Percentiles rank a stretch among this genome's conserved stretches.
Evolutionary conservation across 2,797 vertebrate genomes (phyloP).

Genomic region (Thaleichthys pacificus): DNA sequence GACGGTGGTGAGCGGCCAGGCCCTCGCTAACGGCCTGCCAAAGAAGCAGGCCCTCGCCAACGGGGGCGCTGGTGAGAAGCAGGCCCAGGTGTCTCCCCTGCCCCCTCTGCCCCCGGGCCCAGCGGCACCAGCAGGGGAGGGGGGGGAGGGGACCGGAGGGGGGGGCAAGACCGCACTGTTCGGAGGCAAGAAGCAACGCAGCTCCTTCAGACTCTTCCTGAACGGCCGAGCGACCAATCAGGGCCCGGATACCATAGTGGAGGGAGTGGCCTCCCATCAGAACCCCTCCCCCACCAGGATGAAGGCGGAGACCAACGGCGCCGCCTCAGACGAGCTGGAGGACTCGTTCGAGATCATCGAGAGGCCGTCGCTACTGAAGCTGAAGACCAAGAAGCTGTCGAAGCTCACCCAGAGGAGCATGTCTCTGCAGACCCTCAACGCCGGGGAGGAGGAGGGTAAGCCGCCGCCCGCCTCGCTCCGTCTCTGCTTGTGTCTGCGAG

Average conservation of each 20-base stretch:
- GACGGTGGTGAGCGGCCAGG: constrained; percentile 26
- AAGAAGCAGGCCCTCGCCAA: constrained; percentile 24
- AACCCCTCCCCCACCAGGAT: constrained; percentile 22
- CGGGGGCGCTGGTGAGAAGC: constrained; percentile 3
- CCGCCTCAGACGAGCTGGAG: constrained; percentile 40
- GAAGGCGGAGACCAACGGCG: constrained; percentile 39
- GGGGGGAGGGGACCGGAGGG: constrained; percentile 41
- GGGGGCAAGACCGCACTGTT: constrained; percentile 48
- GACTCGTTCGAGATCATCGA: constrained; percentile 69
- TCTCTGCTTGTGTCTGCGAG: background rate
- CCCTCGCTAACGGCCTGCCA: constrained; percentile 39
- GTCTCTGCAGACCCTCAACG: constrained; percentile 73
- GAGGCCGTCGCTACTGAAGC: constrained; percentile 52
- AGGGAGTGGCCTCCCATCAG: constrained; percentile 49
- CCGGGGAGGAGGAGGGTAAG: constrained; percentile 67
- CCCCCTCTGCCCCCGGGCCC: constrained; percentile 13
- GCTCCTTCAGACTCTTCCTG: constrained; percentile 71
- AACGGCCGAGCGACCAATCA: constrained; percentile 62
- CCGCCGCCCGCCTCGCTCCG: background rate
- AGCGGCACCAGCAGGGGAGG: constrained; percentile 19
- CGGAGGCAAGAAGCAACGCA: constrained; percentile 54
- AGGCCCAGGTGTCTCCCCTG: constrained; percentile 17
- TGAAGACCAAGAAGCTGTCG: constrained; percentile 60
- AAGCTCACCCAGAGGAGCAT: constrained; percentile 69
- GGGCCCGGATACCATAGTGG: constrained; percentile 56